These are phyloP conservation scores for Copsychus sechellarum DNA, from an alignment of 2,113 vertebrate genomes.

Conservation along the genomic window DNA sequence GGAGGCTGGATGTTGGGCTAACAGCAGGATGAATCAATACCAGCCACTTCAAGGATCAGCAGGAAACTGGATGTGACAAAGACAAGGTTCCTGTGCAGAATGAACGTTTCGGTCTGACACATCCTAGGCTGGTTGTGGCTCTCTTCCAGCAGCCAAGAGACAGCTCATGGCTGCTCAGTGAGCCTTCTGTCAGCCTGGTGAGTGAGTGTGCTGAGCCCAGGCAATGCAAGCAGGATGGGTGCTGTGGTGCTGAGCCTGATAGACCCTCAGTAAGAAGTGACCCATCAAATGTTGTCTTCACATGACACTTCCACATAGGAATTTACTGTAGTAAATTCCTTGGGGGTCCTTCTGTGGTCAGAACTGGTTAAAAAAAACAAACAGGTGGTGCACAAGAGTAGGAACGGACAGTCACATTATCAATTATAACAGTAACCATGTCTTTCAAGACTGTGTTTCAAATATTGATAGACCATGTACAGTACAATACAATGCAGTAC, in stretches of 20 bases:
- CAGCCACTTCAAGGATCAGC: background rate
- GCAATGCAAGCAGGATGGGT: background rate
- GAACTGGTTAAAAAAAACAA: background rate
- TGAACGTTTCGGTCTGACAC: background rate
- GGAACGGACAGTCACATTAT: background rate
- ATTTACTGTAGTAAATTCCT: background rate
- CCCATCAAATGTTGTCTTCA: background rate
- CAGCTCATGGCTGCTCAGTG: fast-evolving
- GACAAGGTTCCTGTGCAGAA: background rate
- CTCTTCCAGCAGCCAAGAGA: background rate
- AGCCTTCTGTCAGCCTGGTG: background rate
- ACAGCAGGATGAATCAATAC: background rate
- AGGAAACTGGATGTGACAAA: background rate
- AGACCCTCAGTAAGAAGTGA: background rate
- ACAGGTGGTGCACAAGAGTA: background rate
- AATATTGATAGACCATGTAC: background rate
- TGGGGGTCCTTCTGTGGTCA: background rate
- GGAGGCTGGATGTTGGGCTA: background rate
- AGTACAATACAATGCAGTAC: background rate
- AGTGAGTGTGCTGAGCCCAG: background rate
- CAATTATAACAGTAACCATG: background rate
- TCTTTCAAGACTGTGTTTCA: background rate
- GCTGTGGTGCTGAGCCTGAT: background rate
- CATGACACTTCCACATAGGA: background rate
- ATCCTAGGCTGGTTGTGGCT: background rate